Evolutionary conservation across 2,797 vertebrate species (phyloP), one percentile per base, ranked within the genome.

Genomic region (Peromyscus eremicus): DNA sequence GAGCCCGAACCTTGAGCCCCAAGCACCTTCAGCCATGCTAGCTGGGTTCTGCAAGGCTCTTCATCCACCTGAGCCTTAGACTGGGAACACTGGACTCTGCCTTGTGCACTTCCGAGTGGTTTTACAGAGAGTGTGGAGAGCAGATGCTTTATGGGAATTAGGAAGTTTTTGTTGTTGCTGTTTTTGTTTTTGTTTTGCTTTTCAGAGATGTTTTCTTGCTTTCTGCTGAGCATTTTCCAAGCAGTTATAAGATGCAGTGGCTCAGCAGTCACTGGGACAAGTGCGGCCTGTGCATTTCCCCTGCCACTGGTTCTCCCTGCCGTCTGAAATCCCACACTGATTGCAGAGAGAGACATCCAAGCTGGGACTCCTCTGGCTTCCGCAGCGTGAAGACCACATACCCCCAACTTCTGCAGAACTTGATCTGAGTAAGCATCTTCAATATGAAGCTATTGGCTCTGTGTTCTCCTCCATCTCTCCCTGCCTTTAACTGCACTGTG

Each of bases 71-170:
- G 66, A 62, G 40, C 76, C 71, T 96, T 43, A 17, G 60, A 60
- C 64, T 9, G 5, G 14, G 43, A 46, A 57, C 82, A 57, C 60
- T 80, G 34, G 4, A 21, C 34, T 19, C 57, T 71, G 46, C 84
- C 49, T 43, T 1, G 0, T 21, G 23, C 0, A 6, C 46, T 40
- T 52, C 21, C 34, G 29, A 52, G 37, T 8, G 0, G 6, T 57
- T 60, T 55, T 46, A 11, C 11, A 27, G 37, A 81, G 4, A 8
- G n/a, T 0, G 16, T 12, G 68, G 17, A 27, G 57, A 55, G 49
- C 66, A 60, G 52, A 83, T 73, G n/a, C 21, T 7, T 60, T 40
- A 29, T 29, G 46, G 60, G 64, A 64, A 37, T 5, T 8, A n/a
- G 2, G 34, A 21, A 1, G 2, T 14, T 16, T 87, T 52, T 52